Percentiles rank a stretch among this genome's conserved stretches.
Evolutionary conservation across 2,113 vertebrate genomes (phyloP).

Genomic region (Aix galericulata): DNA sequence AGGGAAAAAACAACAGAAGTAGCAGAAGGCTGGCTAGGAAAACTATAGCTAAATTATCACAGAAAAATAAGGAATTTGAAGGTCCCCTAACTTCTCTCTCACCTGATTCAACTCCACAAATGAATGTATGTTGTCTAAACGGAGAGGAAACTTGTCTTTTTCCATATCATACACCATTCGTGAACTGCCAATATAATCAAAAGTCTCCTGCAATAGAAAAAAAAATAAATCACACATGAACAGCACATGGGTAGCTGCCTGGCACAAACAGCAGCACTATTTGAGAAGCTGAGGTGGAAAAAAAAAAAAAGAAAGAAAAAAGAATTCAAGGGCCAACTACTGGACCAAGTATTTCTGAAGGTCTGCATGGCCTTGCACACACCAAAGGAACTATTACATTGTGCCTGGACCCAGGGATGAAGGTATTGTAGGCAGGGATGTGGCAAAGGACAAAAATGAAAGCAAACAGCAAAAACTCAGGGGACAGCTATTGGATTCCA

Average conservation of each 20-base stretch:
- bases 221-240: rapidly evolving
- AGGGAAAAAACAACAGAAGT: neutral
- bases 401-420: neutral
- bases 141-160: constrained; percentile 74
- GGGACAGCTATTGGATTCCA: neutral
- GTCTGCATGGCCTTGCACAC: neutral
- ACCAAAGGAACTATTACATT: neutral
- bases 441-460: neutral
- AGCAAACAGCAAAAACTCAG: neutral
- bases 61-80: neutral
- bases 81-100: neutral
- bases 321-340: rapidly evolving
- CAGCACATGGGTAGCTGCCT: rapidly evolving
- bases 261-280: neutral
- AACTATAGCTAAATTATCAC: neutral
- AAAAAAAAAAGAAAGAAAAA: neutral
- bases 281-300: neutral
- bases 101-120: constrained; percentile 83
- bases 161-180: constrained; percentile 88
- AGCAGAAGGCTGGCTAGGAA: neutral
- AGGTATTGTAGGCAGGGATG: neutral
- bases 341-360: neutral
- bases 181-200: constrained; percentile 97
- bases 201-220: constrained; percentile 83
- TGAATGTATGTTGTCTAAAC: constrained; percentile 71